phyloP scores from a whole-genome alignment of 2,797 vertebrate species.

The Alectoris magna region DNA sequence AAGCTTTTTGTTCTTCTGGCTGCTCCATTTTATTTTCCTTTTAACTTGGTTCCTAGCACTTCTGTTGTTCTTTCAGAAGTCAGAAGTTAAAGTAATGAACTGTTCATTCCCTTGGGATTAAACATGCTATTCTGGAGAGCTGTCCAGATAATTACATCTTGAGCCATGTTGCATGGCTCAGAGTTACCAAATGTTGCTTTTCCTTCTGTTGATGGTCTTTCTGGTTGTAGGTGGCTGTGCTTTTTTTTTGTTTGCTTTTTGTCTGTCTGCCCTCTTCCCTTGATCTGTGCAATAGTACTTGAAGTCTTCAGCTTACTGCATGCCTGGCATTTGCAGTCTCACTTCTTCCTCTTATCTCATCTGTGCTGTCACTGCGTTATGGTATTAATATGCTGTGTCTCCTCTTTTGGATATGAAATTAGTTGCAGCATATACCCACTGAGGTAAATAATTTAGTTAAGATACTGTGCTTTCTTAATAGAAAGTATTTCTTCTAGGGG shows the following conservation, averaged over 20 bases:
- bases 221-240: neutral
- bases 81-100: neutral
- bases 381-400: neutral
- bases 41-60: neutral
- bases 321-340: neutral
- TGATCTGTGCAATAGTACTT: neutral
- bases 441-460: neutral
- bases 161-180: neutral
- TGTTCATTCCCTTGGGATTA: neutral
- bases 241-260: neutral
- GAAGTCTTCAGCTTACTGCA: neutral
- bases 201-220: neutral
- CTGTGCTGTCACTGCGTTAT: accelerated
- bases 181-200: neutral
- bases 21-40: neutral
- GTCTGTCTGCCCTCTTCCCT: neutral
- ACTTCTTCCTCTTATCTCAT: neutral
- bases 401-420: neutral
- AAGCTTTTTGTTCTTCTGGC: neutral
- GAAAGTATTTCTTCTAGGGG: neutral
- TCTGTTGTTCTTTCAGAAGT: neutral
- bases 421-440: neutral
- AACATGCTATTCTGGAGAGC: neutral
- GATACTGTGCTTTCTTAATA: neutral
- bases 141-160: neutral